phyloP scores from a whole-genome alignment of 2,888 invertebrate species.

The Drosophila yooni region DNA sequence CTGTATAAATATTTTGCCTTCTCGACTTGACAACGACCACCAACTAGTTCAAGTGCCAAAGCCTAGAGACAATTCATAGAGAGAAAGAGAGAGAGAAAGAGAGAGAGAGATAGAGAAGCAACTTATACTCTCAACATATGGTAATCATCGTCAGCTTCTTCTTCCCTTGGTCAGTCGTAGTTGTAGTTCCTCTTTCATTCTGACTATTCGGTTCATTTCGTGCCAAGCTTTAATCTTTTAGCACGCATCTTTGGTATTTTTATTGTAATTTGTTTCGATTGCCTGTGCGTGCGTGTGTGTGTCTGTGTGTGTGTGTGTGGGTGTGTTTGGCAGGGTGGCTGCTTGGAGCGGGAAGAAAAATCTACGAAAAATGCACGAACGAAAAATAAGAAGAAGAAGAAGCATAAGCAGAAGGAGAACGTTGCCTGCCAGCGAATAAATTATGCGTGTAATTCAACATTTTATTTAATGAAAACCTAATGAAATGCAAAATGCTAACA shows the following conservation, averaged over 20 bases:
- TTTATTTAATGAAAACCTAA: conserved; percentile 84
- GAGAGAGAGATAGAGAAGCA: background rate
- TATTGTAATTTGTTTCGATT: conserved; percentile 81
- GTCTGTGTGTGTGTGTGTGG: conserved; percentile 21
- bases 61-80: conserved; percentile 6
- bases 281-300: conserved; percentile 48
- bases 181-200: conserved; percentile 9
- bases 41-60: conserved; percentile 12
- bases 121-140: conserved; percentile 58
- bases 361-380: conserved; percentile 41
- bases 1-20: conserved; percentile 77
- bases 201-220: conserved; percentile 67
- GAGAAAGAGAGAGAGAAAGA: background rate
- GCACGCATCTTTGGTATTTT: conserved; percentile 77
- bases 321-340: conserved; percentile 1
- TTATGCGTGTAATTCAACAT: conserved; percentile 84
- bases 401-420: conserved; percentile 8
- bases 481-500: conserved; percentile 83
- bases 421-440: conserved; percentile 75
- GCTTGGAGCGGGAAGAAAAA: conserved; percentile 30
- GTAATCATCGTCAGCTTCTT: conserved; percentile 49
- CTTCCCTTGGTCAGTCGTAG: conserved; percentile 10
- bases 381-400: background rate
- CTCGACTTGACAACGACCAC: conserved; percentile 48
- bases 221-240: conserved; percentile 77